Evolutionary conservation across 2,888 invertebrate genomes (phyloP), one percentile per base, ranked within the genome.

Genomic region (Epinotia brunnichana): DNA sequence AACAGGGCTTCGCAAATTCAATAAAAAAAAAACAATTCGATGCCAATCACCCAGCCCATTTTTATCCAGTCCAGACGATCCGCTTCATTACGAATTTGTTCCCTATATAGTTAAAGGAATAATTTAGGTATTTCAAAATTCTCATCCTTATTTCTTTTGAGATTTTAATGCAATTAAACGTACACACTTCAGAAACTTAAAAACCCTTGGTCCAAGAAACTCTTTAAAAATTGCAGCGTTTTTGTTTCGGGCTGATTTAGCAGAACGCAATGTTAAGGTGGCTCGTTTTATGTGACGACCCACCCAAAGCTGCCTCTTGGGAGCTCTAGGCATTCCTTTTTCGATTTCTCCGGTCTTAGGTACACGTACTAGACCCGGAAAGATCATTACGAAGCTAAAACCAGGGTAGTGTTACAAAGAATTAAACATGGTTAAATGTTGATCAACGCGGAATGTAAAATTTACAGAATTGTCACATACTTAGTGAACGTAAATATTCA

Each of bases 211-310:
- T 54, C 21, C n/a, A 1, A 17, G n/a, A 48, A 67, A 53, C 60
- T 35, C 21, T 41, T 64, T 67, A 15, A 53, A 56, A 62, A 57
- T 41, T 63, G 44, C 56, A 56, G 51, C 51, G 19, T 68, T 57
- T 67, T 56, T 9, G 48, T 17, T 41, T 19, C n/a, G 51, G 19
- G 73, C 73, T 59, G 73, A 73, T 53, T 63, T 63, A 57, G 73
- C 68, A 57, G 56, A 63, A 67, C 19, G 62, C 62, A 48, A 64
- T 51, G 67, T 48, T 57, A 69, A 53, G 63, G 51, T 70, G 60
- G 59, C 60, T 63, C 48, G 19, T 70, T 73, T 69, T 71, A 62
- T 68, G 68, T 62, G 57, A 44, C 62, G 68, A 68, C 73, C 56
- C 57, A 53, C 68, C 61, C 62, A 63, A 69, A 73, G 68, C 56